phyloP scores from a whole-genome alignment of 2,888 invertebrate species.

The Rotaria magnacalcarata region DNA sequence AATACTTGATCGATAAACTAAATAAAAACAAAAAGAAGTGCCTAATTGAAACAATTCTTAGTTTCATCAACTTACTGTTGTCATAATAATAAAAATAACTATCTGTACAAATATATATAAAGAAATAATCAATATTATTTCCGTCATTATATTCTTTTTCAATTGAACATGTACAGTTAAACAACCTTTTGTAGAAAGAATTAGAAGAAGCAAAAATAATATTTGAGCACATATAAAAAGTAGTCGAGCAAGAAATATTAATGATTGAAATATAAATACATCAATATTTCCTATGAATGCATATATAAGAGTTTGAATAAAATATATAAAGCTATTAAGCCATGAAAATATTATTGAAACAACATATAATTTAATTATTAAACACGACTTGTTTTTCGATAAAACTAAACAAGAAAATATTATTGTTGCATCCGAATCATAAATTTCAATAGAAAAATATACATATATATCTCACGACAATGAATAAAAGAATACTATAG shows the following conservation, averaged over 20 bases:
- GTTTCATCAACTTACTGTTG: background rate
- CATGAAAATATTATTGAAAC: background rate
- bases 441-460: background rate
- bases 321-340: background rate
- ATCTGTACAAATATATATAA: background rate
- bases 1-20: background rate
- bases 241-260: background rate
- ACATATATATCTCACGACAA: background rate
- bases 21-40: background rate
- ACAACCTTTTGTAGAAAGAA: background rate
- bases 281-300: background rate
- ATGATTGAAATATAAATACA: background rate
- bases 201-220: background rate
- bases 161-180: background rate
- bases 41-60: background rate
- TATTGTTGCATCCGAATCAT: too few relatives aligned
- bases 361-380: background rate
- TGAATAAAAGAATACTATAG: background rate
- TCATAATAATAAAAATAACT: background rate
- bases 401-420: background rate
- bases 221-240: background rate
- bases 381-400: background rate
- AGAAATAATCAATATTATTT: background rate
- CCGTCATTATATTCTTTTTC: background rate
- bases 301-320: background rate